phyloP scores from a whole-genome alignment of 2,113 vertebrate species.

The Lynx canadensis region DNA sequence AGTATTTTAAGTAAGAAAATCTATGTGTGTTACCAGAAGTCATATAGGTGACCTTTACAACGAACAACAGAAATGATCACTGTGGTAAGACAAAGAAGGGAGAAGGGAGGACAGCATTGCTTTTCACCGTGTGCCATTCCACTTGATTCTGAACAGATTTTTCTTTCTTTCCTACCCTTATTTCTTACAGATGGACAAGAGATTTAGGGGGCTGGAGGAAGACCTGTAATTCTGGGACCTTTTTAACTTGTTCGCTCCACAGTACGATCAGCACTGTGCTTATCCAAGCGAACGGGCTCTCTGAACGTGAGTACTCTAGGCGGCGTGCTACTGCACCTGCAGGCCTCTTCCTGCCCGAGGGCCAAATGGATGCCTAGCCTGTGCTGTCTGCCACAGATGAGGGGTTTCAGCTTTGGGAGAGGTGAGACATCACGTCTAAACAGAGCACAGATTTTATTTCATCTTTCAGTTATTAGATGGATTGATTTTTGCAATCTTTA shows the following conservation, averaged over 20 bases:
- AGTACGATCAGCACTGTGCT: background rate
- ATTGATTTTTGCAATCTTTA: background rate
- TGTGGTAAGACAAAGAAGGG: background rate
- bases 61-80: background rate
- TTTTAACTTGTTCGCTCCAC: background rate
- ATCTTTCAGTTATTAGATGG: background rate
- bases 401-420: background rate
- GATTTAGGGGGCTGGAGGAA: background rate
- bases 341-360: background rate
- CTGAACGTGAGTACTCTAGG: background rate
- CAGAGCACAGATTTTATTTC: background rate
- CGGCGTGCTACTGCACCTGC: no score
- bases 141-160: background rate
- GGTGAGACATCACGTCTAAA: background rate
- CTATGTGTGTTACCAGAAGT: background rate
- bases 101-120: background rate
- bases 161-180: background rate
- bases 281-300: background rate
- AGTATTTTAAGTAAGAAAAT: background rate
- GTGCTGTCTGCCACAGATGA: background rate
- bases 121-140: background rate
- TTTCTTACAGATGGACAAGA: background rate
- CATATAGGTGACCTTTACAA: background rate
- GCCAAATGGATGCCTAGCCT: background rate
- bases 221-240: background rate